phyloP scores from a whole-genome alignment of 2,797 vertebrate species.

The Molossus molossus region DNA sequence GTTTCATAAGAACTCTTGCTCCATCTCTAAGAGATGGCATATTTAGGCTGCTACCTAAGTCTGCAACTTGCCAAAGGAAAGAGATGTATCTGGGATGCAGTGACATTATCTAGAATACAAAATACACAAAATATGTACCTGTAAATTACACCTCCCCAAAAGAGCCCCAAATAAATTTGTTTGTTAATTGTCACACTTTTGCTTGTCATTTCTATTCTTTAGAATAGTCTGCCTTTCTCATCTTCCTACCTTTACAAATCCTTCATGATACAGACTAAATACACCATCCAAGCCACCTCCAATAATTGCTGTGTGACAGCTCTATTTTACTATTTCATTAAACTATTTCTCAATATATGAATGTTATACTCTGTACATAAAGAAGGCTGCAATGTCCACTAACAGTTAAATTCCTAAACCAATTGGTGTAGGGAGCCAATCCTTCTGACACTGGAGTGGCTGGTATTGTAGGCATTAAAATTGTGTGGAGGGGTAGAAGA shows the following conservation, averaged over 20 bases:
- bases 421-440: neutral
- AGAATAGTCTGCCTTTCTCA: constrained; percentile 21
- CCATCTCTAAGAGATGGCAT: constrained; percentile 99
- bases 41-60: constrained; percentile 98
- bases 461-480: constrained; percentile 35
- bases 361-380: constrained; percentile 19
- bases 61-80: constrained; percentile 99
- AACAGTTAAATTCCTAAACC: constrained; percentile 49
- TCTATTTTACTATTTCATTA: constrained; percentile 40
- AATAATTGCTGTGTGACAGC: neutral
- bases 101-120: constrained; percentile 97
- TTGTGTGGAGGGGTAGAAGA: neutral
- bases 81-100: constrained; percentile 99
- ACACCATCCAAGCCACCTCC: neutral
- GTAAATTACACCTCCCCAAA: neutral
- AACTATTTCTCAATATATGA: constrained; percentile 8
- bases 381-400: neutral
- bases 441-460: neutral
- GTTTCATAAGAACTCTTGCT: constrained; percentile 98
- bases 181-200: constrained; percentile 25
- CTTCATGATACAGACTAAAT: constrained; percentile 12
- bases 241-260: constrained; percentile 39
- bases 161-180: neutral
- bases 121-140: constrained; percentile 70
- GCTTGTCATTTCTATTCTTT: constrained; percentile 33